Conservation (phyloP, 1,140 invertebrate species). For the Phymastichus coffea region DNA sequence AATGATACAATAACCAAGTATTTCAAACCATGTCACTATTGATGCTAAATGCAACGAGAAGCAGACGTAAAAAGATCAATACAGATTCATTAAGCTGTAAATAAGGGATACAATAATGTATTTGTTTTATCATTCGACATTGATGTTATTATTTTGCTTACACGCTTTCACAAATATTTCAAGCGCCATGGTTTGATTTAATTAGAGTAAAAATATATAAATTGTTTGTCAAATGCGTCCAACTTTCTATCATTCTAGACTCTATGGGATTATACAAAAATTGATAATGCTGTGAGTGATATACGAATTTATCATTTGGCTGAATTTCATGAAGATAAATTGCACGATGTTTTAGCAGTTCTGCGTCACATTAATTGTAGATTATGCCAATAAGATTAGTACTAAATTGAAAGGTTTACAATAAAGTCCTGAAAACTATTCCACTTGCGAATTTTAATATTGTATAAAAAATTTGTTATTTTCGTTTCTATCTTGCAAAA, state of each 20-base stretch:
- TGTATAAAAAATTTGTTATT: not conserved
- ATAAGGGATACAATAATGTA: not conserved
- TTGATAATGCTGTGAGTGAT: not conserved
- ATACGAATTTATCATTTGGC: not conserved
- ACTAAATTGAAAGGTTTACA: constrained; percentile 5
- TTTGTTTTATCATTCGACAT: not conserved
- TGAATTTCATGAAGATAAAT: not conserved
- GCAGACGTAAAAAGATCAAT: not conserved
- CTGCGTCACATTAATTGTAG: not conserved
- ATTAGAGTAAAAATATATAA: not conserved
- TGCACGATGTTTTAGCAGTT: not conserved
- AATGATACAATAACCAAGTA: too few relatives aligned
- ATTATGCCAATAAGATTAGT: not conserved
- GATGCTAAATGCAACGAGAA: not conserved
- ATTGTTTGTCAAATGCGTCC: not conserved
- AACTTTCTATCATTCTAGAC: not conserved
- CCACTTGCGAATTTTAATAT: not conserved
- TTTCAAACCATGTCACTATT: not conserved
- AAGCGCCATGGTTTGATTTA: not conserved
- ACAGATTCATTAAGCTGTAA: not conserved
- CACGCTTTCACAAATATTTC: not conserved
- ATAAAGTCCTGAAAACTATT: not conserved
- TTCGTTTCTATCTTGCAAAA: not conserved
- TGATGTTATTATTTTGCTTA: not conserved
- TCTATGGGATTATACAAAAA: not conserved